Conservation (phyloP, 2,113 vertebrate species). For the Pterocles gutturalis region DNA sequence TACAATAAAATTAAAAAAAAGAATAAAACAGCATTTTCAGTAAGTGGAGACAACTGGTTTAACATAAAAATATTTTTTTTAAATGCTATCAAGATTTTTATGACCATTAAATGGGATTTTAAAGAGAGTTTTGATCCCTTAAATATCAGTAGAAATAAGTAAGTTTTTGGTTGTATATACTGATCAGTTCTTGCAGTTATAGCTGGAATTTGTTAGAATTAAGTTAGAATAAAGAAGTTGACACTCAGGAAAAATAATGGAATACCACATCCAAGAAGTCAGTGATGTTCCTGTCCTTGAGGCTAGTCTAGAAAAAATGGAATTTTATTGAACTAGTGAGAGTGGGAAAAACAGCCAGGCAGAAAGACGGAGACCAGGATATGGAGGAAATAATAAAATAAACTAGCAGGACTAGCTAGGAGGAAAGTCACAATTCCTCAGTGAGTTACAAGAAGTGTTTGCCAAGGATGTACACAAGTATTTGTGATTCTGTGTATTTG, state of each 20-base stretch:
- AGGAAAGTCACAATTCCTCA: not conserved
- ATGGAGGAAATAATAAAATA: not conserved
- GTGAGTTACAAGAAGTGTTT: not conserved
- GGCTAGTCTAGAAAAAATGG: not conserved
- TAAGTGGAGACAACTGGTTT: not conserved
- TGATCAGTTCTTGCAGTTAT: not conserved
- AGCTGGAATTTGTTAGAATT: not conserved
- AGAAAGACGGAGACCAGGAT: too few relatives aligned
- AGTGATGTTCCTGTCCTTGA: not conserved
- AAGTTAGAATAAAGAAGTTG: not conserved
- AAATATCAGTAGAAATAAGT: not conserved
- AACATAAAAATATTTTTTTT: not conserved
- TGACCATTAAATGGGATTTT: not conserved
- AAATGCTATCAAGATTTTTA: not conserved
- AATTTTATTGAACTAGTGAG: not conserved
- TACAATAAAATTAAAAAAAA: not conserved
- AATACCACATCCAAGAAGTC: not conserved
- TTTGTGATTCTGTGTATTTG: not conserved
- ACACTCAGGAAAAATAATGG: not conserved
- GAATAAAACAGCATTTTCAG: not conserved
- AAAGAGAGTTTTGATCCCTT: not conserved
- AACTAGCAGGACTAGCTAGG: not conserved
- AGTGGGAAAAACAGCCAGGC: not conserved
- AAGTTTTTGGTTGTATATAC: not conserved
- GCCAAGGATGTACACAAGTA: not conserved